Conservation (phyloP, 2,797 vertebrate genomes). For the Cryptoprocta ferox region DNA sequence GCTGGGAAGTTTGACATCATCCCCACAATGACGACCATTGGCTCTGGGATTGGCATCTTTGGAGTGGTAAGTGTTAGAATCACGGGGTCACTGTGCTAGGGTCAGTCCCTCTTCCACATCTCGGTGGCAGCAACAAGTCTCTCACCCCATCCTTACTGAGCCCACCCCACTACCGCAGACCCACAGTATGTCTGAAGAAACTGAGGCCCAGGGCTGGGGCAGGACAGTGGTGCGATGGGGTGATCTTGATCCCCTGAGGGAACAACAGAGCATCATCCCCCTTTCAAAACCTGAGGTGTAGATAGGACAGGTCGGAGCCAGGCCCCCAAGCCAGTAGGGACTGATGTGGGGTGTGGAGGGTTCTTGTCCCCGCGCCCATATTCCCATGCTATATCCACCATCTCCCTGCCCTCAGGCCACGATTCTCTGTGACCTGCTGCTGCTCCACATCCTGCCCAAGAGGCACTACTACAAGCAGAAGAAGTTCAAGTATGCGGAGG, state of each 20-base stretch:
- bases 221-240: neutral
- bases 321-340: neutral
- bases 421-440: constrained; percentile 95
- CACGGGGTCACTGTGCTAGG: neutral
- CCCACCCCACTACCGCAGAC: neutral
- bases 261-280: neutral
- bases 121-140: neutral
- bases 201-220: neutral
- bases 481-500: constrained; percentile 95
- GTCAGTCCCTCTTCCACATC: neutral
- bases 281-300: neutral
- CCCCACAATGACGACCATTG: constrained; percentile 96
- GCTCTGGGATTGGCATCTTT: constrained; percentile 98
- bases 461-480: constrained; percentile 96
- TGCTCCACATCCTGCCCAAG: constrained; percentile 94
- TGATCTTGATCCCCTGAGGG: neutral
- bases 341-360: neutral
- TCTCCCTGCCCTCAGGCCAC: constrained; percentile 90
- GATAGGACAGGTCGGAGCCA: neutral
- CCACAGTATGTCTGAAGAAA: neutral
- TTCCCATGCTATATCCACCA: neutral
- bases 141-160: neutral
- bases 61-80: constrained; percentile 93
- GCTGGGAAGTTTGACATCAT: constrained; percentile 98
- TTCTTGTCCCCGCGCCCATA: neutral